Evolutionary conservation across 2,888 invertebrate species (phyloP).

Genomic region (Acanthosoma haemorrhoidale): DNA sequence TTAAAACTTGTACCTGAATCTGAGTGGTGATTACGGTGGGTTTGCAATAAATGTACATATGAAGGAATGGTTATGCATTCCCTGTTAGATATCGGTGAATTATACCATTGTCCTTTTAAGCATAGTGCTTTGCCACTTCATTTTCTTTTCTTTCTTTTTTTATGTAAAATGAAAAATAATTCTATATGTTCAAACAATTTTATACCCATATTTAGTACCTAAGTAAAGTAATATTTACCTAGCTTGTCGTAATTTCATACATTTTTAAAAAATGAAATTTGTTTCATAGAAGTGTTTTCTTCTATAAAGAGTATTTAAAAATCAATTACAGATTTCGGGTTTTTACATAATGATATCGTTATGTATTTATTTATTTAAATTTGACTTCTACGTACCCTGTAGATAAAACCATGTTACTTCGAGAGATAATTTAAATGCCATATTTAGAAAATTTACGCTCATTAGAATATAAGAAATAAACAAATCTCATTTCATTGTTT

Average conservation of each 20-base stretch:
- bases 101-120: neutral
- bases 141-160: neutral
- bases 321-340: neutral
- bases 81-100: conserved; percentile 5
- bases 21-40: conserved; percentile 22
- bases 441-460: conserved; percentile 18
- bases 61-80: conserved; percentile 16
- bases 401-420: conserved; percentile 5
- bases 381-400: neutral
- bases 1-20: conserved; percentile 28
- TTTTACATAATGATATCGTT: conserved; percentile 7
- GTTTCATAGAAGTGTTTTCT: neutral
- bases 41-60: conserved; percentile 25
- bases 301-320: neutral
- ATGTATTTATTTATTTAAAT: conserved; percentile 3
- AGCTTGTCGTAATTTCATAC: too few relatives aligned
- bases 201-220: too few relatives aligned
- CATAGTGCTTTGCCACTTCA: neutral
- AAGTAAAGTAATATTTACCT: too few relatives aligned
- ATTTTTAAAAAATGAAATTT: neutral
- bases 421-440: conserved; percentile 9
- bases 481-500: conserved; percentile 14
- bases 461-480: neutral
- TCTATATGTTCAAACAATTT: neutral
- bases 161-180: neutral